These are phyloP conservation scores for Cephus rjabovi DNA, from an alignment of 2,888 invertebrate species.

Conservation along the genomic window DNA sequence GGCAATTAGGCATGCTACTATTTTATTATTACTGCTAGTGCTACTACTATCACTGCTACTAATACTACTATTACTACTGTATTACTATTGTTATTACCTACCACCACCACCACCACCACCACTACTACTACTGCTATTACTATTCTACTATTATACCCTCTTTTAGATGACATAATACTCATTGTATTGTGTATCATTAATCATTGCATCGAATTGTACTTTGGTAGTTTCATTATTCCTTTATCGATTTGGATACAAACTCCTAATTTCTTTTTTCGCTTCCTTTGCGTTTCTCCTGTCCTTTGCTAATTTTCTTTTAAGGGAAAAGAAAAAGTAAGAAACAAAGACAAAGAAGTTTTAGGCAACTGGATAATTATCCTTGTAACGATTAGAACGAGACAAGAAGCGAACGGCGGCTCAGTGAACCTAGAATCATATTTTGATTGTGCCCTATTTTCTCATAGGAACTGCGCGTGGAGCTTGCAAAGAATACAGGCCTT, in stretches of 20 bases:
- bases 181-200: background rate
- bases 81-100: too few species aligned
- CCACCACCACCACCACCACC: too few species aligned
- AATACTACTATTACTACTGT: background rate
- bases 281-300: slow-evolving; percentile 2
- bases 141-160: background rate
- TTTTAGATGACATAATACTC: background rate
- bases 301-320: background rate
- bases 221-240: background rate
- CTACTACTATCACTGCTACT: slow-evolving; percentile 14
- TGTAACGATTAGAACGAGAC: too few species aligned
- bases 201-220: background rate
- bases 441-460: too few species aligned
- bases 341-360: slow-evolving; percentile 2
- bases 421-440: too few species aligned
- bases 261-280: background rate
- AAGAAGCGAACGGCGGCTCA: too few species aligned
- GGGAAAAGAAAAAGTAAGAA: slow-evolving; percentile 3
- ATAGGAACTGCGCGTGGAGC: too few species aligned
- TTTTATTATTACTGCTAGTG: slow-evolving; percentile 23
- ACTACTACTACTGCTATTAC: too few species aligned
- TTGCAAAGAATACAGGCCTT: slow-evolving; percentile 64
- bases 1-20: slow-evolving; percentile 23
- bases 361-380: too few species aligned
- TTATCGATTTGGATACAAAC: background rate